Evolutionary conservation across 2,888 invertebrate species (phyloP).

Genomic region (Eupithecia subumbrata): DNA sequence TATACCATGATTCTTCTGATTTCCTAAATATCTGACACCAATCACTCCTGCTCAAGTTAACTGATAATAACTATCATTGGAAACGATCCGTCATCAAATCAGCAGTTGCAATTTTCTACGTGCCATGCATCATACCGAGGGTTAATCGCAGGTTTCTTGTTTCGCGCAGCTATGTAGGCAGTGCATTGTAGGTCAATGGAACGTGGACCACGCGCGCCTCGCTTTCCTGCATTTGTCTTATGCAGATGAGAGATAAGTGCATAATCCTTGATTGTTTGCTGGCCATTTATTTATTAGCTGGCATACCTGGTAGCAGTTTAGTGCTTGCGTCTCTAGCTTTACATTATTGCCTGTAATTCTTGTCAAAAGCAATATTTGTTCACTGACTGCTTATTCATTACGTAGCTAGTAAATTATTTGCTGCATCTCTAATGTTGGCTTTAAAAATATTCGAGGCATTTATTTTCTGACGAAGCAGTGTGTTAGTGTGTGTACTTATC

Average conservation of each 20-base stretch:
- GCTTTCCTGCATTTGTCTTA: conserved; percentile 73
- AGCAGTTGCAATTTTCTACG: conserved; percentile 60
- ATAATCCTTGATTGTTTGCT: conserved; percentile 33
- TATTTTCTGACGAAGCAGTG: not conserved
- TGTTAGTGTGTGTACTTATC: conserved; percentile 6
- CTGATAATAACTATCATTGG: conserved; percentile 28
- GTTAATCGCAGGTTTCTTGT: conserved; percentile 66
- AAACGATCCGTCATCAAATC: conserved; percentile 57
- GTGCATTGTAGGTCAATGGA: conserved; percentile 72
- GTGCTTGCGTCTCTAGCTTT: not conserved
- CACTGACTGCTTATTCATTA: not conserved
- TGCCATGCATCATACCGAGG: conserved; percentile 62
- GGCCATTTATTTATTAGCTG: conserved; percentile 27
- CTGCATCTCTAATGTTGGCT: conserved; percentile 5
- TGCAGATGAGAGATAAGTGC: conserved; percentile 58
- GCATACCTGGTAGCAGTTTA: not conserved
- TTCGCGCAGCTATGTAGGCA: conserved; percentile 67
- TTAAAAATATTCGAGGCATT: not conserved
- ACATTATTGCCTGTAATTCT: not conserved
- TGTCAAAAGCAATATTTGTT: conserved; percentile 11
- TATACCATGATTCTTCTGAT: not conserved
- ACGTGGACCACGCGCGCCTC: conserved; percentile 65
- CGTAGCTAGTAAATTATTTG: not conserved
- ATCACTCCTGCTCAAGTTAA: conserved; percentile 15
- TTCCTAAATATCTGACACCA: not conserved